A percentile compares a stretch with the other conserved stretches of the same genome.
Evolutionary conservation across 1,140 invertebrate species (phyloP).

Genomic region (Euwallacea similis): DNA sequence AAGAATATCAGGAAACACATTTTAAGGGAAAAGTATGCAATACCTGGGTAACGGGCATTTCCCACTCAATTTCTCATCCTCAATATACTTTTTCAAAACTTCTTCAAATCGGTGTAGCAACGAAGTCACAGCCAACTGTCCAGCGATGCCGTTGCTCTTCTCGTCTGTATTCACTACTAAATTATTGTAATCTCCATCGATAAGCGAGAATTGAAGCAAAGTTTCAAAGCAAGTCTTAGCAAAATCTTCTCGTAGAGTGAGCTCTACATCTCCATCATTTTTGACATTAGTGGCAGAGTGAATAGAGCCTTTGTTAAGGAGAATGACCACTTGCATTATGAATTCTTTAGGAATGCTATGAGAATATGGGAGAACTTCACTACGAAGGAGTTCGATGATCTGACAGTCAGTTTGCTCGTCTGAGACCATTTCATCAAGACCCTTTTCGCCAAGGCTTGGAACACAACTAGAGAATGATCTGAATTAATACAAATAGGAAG

Average conservation of each 20-base stretch:
- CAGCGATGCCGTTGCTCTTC: conserved; percentile 67
- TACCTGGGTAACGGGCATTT: conserved; percentile 89
- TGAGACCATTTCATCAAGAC: conserved; percentile 77
- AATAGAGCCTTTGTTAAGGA: conserved; percentile 92
- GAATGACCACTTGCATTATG: conserved; percentile 81
- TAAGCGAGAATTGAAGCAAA: conserved; percentile 87
- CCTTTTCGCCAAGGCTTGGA: conserved; percentile 65
- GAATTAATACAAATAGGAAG: background rate
- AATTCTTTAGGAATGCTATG: conserved; percentile 81
- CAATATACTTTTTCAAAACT: conserved; percentile 84
- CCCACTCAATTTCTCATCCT: conserved; percentile 85
- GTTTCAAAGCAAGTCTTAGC: conserved; percentile 96
- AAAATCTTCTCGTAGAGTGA: conserved; percentile 89
- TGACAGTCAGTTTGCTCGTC: conserved; percentile 87
- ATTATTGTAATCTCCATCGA: conserved; percentile 65
- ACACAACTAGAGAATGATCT: conserved; percentile 52
- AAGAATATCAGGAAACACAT: conserved; percentile 4
- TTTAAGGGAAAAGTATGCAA: background rate
- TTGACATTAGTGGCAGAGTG: conserved; percentile 78
- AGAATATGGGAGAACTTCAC: conserved; percentile 84
- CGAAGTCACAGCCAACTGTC: conserved; percentile 86
- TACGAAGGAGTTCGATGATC: conserved; percentile 81
- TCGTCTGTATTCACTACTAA: conserved; percentile 49
- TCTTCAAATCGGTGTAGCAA: conserved; percentile 91
- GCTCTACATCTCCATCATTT: conserved; percentile 77